Percentiles rank a stretch among this genome's conserved stretches.
These are phyloP conservation scores for Empis livida DNA, from an alignment of 2,888 invertebrate species.

Conservation along the genomic window DNA sequence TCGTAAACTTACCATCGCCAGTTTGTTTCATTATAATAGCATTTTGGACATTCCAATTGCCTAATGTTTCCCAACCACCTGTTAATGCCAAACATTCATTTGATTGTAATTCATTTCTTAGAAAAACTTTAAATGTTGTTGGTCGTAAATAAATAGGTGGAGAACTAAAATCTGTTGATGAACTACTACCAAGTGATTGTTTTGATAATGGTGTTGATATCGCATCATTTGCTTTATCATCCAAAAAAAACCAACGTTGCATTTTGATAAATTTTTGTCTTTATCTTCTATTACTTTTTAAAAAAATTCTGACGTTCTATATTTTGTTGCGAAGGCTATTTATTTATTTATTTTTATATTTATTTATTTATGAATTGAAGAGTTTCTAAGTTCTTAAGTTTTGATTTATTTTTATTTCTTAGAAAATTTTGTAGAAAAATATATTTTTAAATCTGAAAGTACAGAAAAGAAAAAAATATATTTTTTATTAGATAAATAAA, in stretches of 20 bases:
- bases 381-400: too few relatives aligned
- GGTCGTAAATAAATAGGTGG: conserved; percentile 18
- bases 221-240: conserved; percentile 37
- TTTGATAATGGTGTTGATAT: conserved; percentile 10
- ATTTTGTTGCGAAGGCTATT: too few relatives aligned
- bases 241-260: conserved; percentile 55
- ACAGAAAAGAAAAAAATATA: too few relatives aligned
- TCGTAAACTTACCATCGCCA: conserved; percentile 30
- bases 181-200: not conserved
- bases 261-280: conserved; percentile 26
- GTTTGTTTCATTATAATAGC: conserved; percentile 40
- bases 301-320: too few relatives aligned
- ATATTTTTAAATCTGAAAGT: too few relatives aligned
- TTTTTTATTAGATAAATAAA: too few relatives aligned
- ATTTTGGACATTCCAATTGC: conserved; percentile 54
- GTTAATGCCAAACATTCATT: conserved; percentile 57
- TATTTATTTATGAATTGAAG: too few relatives aligned
- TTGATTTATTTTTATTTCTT: too few relatives aligned
- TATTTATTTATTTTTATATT: too few relatives aligned
- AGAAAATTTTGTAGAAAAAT: too few relatives aligned
- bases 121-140: conserved; percentile 43
- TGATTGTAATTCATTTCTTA: conserved; percentile 37
- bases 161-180: conserved; percentile 4
- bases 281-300: too few relatives aligned
- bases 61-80: conserved; percentile 54